phyloP scores from a whole-genome alignment of 2,797 vertebrate genomes.

The Yasuhikotakia modesta region DNA sequence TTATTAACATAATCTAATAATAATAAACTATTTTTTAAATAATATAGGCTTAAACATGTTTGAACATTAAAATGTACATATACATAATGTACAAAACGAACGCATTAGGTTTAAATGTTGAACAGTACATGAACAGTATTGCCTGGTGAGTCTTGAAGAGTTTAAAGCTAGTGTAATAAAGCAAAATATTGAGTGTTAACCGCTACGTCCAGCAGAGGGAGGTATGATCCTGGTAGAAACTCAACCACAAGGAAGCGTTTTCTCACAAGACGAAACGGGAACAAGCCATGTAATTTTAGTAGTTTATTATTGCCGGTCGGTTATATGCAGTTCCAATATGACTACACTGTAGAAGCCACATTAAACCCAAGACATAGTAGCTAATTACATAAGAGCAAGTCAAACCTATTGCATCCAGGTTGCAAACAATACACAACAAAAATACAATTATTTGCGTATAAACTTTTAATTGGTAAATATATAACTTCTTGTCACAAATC shows the following conservation, averaged over 20 bases:
- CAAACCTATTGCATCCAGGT: constrained; percentile 67
- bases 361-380: constrained; percentile 69
- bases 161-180: background rate
- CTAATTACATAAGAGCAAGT: constrained; percentile 54
- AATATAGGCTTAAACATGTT: too few species aligned
- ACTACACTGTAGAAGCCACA: constrained; percentile 75
- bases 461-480: constrained; percentile 85
- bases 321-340: constrained; percentile 89
- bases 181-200: constrained; percentile 13
- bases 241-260: background rate
- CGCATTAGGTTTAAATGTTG: too few species aligned
- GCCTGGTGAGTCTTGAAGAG: too few species aligned
- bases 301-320: constrained; percentile 91
- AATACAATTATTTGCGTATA: constrained; percentile 79
- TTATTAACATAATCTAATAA: too few species aligned
- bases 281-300: constrained; percentile 64
- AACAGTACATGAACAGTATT: too few species aligned
- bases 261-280: background rate
- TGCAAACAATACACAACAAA: constrained; percentile 75
- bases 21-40: too few species aligned
- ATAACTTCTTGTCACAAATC: constrained; percentile 80
- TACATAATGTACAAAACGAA: too few species aligned
- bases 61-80: too few species aligned
- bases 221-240: constrained; percentile 15
- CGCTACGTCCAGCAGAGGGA: constrained; percentile 56